These are phyloP conservation scores for crab-eating macaque (Macaca fascicularis) DNA, from an alignment of 2,113 vertebrate genomes.

Conservation along the genomic window DNA sequence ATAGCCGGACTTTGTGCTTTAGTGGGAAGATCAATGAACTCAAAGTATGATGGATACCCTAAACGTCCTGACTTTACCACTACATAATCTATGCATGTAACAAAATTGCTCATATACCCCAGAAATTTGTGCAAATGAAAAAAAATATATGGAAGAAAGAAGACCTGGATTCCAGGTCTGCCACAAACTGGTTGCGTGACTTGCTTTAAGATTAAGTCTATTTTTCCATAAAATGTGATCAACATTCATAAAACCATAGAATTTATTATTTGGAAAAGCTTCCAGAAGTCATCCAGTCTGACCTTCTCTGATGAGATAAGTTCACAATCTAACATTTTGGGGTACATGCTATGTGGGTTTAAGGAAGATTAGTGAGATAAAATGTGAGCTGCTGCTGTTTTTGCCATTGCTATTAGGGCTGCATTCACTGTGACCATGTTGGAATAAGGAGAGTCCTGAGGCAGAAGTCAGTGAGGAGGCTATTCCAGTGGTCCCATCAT, in stretches of 20 bases:
- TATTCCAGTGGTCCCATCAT: not conserved
- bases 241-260: not conserved
- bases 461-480: not conserved
- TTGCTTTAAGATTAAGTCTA: not conserved
- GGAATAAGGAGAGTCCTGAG: not conserved
- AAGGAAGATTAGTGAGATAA: not conserved
- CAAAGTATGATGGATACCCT: not conserved
- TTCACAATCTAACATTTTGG: not conserved
- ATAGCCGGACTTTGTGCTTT: too few species aligned
- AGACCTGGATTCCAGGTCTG: not conserved
- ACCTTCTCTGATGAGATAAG: not conserved
- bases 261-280: not conserved
- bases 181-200: not conserved
- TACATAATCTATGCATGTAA: too few species aligned
- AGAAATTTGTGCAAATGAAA: too few species aligned
- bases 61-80: too few species aligned
- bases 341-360: fast-evolving
- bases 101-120: too few species aligned
- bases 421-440: fast-evolving
- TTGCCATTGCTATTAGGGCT: not conserved
- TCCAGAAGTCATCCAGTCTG: not conserved
- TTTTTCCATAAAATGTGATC: not conserved
- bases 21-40: not conserved
- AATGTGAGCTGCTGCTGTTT: not conserved
- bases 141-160: not conserved